Base-by-base conservation (phyloP, 2,113 vertebrate species). In the Diphyllodes magnificus region DNA sequence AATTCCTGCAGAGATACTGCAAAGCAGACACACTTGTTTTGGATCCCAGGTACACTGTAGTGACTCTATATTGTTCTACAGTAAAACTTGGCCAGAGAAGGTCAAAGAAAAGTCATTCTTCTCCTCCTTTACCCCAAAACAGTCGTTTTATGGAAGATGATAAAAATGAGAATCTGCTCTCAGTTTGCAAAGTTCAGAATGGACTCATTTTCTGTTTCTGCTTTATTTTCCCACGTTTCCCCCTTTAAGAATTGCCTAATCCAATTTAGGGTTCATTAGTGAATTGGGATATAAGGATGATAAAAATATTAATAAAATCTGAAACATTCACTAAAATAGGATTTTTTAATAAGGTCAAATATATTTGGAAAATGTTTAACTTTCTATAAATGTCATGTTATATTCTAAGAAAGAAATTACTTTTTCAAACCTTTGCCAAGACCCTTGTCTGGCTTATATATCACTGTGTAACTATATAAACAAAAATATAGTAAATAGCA, bases 301-400 rank as follows among this genome's bases (percentile, higher is more conserved):
- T 86, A 93, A 93, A 94, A 88, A 73, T 63, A 88, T 91, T 93
- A 82, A 91, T 86, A 91, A 94, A 68, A 63, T 60, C 53, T 81
- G 72, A 93, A 96, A 27, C 76, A 59, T 70, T 92, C 20, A 37
- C 88, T 81, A 75, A 94, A 96, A 95, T 86, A 87, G 60, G 21
- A 57, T 16, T 79, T 92, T 94, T 93, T 94, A 95, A 95, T 90
- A 93, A 93, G 95, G 93, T 88, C 90, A 92, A 92, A 82, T 94
- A 90, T 93, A 93, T 96, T 93, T 92, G 71, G 90, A 86, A 93
- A 88, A 70, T 44, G 40, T 86, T 95, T 93, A 25, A 86, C n/a
- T 81, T 94, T 86, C 79, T 90, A 71, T 83, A 84, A 95, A 84
- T 65, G 49, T 64, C 39, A 24, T 35, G 2, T 39, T 57, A n/a